Base-by-base conservation (phyloP, 2,797 vertebrate species). In the Cuniculus paca region DNA sequence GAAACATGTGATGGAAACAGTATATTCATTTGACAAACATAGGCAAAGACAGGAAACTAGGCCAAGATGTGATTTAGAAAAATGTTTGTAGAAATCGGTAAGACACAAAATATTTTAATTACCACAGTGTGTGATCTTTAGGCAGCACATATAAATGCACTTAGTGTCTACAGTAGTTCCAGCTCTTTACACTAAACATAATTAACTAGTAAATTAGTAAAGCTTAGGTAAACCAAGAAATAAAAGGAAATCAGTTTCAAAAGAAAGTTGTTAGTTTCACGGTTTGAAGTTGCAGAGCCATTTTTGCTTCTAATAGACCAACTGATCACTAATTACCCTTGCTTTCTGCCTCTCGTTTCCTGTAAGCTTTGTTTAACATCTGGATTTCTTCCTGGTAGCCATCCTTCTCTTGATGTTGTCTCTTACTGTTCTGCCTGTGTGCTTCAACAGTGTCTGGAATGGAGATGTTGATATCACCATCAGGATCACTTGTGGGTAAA, bases 371-470 rank as follows among this genome's bases (percentile, higher is more conserved):
- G 61, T 99, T 99, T 92, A 99, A 98, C 96, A 99, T 96, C 97
- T 99, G 99, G 82, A 99, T 99, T 97, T 99, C 99, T 97, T 99
- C 99, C 60, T 98, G 99, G 98, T 99, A 99, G 9, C 99, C 99
- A 0, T 98, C 98, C 93, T 97, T 98, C 58, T 99, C 99, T 94
- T 98, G 97, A 20, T 97, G 99, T 98, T 99, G 99, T 96, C 98
- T 98, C n/a, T 98, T 98, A 98, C 99, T 99, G 95, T 99, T 99
- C 98, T 98, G 99, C 95, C 99, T 98, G 83, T 99, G 99, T 5
- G 99, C 99, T 97, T 99, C 99, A 3, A 99, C 99, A 0, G 99
- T 99, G 98, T 99, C 99, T 0, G 99, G 99, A 96, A 99, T 99
- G 42, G 99, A 99, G 98, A 99, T 99, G 98, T 99, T 99, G 96